Evolutionary conservation across 2,888 invertebrate species (phyloP), one percentile per base, ranked within the genome.

Genomic region (Cryptus armator): DNA sequence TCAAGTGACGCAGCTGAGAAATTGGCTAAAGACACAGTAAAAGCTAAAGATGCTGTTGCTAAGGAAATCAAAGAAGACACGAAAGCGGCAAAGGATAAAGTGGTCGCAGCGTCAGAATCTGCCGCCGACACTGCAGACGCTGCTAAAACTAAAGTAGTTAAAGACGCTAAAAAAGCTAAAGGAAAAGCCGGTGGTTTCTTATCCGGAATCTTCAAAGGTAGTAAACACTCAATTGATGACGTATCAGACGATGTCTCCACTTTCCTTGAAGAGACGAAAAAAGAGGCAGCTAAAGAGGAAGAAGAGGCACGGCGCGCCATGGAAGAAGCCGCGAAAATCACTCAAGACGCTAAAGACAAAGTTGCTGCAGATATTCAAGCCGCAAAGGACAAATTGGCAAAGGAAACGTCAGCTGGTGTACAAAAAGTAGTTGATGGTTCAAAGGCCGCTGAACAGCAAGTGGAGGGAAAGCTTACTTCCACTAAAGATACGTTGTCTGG

Each of bases 121-220:
- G 62, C 82, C 9, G 81, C 75, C 6, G 81, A 86, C 48, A 76
- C 83, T 1, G 81, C 67, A 0, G 88, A 86, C 14, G 53, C 86
- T 1, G 70, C 74, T 0, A 87, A 87, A n/a, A 88, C 84, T n/a
- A 85, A 83, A 24, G 62, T 82, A 0, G 71, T 62, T 0, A 86
- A 84, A 19, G 83, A 78, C 9, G 67, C 79, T 0, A 87, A 88
- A 70, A 74, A 87, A 53, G 67, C 43, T 67, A 86, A 62, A 32
- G 51, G 83, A 83, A 87, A 87, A 84, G 68, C 80, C 66, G 59
- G 85, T 62, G 74, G 87, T 46, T 86, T 88, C 46, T 71, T 88
- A n/a, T 86, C 88, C 19, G 91, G 90, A 12, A 90, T 91, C 16
- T 87, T 91, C 29, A 91, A 90, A 82, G 88, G 90, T 12, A 88